Base-by-base conservation (phyloP, 2,113 vertebrate species). In the Montifringilla adamsi region DNA sequence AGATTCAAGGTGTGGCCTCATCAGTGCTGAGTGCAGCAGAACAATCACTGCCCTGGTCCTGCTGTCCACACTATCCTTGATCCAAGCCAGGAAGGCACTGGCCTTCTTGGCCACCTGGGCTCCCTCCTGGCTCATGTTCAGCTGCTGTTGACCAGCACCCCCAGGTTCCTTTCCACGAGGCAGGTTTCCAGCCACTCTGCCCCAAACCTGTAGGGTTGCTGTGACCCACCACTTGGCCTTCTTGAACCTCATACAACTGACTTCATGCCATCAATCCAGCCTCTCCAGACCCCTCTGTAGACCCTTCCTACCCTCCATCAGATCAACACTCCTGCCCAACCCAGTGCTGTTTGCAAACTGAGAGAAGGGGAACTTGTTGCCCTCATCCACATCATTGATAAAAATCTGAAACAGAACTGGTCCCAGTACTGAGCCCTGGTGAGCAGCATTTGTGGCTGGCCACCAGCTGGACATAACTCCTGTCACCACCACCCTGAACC, bases 301-400 rank as follows among this genome's bases (percentile, higher is more conserved):
- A 26, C 8, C 19, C 10, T 41, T 70, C 11, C 11, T 49, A 39
- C 11, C 20, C 41, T 20, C 19, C n/a, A 47, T 10, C 20, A 63
- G 20, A 49, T 12, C n/a, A 79, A 30, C 16, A 41, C 11, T 63
- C 24, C 7, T 53, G 30, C 49, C 39, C 41, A 47, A 5, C 3
- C 2, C 41, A 22, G 49, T 26, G 58, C 31, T 62, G 9, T 30
- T n/a, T 63, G 24, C 13, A 41, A 21, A 26, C 16, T 26, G 41
- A 55, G 4, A n/a, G 11, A 41, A 10, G 12, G 13, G 16, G 1
- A n/a, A 26, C 49, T 56, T 5, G 1, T 4, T 47, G 8, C 24
- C 10, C 24, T 70, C 3, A 2, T 8, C 24, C 41, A 30, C 20
- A 47, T 30, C 3, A 39, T 1, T 26, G n/a, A n/a, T n/a, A 55